These are phyloP conservation scores for Lithosia quadra DNA, from an alignment of 2,888 invertebrate species.

Conservation along the genomic window DNA sequence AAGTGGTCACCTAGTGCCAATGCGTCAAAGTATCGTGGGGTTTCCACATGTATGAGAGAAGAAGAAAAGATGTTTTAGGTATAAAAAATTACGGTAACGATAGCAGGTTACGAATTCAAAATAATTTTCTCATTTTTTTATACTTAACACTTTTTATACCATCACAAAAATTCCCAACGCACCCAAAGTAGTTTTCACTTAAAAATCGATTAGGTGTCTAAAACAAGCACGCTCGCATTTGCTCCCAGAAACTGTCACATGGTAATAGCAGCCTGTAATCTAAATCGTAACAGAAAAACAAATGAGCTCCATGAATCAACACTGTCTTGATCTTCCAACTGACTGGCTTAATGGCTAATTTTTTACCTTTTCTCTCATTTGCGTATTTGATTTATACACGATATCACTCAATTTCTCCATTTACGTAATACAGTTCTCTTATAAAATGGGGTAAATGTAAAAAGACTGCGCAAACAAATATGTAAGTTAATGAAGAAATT, in stretches of 20 bases:
- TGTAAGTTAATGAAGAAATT: conserved; percentile 5
- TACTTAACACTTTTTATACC: no score
- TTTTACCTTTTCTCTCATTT: conserved; percentile 74
- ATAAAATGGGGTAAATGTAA: conserved; percentile 40
- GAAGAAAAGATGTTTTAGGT: no score
- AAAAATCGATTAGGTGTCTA: no score
- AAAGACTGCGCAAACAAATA: conserved; percentile 34
- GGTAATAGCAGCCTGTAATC: conserved; percentile 15
- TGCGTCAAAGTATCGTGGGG: no score
- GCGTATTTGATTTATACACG: conserved; percentile 74
- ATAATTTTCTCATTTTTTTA: no score
- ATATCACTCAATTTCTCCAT: conserved; percentile 72
- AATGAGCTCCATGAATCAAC: conserved; percentile 74
- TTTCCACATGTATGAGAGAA: no score
- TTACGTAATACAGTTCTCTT: conserved; percentile 47
- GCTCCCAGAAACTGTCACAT: conserved; percentile 6
- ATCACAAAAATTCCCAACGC: no score
- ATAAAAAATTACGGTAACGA: no score
- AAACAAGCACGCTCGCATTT: conserved; percentile 5
- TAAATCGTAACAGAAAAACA: conserved; percentile 45
- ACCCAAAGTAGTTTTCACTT: not conserved
- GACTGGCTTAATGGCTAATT: conserved; percentile 76
- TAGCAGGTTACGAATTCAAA: no score
- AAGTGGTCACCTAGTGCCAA: no score
- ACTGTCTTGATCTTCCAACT: conserved; percentile 75